Evolutionary conservation across 2,888 invertebrate species (phyloP), one percentile per base, ranked within the genome.

Genomic region (Dinocampus coccinellae): DNA sequence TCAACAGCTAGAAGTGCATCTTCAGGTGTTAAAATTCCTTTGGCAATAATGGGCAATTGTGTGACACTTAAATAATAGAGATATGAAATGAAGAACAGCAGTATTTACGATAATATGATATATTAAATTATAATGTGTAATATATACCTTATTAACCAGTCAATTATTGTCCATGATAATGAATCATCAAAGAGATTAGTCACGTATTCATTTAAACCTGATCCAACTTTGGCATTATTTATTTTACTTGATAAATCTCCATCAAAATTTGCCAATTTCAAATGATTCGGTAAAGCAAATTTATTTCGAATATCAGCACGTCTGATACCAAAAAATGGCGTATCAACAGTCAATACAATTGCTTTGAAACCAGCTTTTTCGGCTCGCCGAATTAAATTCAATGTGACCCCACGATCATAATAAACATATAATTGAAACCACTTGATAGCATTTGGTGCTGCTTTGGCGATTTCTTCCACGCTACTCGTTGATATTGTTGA

Each of bases 401-500:
- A 89, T 0, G 95, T 95, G 0, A 95, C 88, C 39, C 92, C 88
- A 76, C 93, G 91, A 85, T 97, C 93, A 74, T 90, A 93, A 86
- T 95, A 97, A 77, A 98, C 93, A 84, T 97, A 98, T 0, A 98
- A 90, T 87, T 98, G 97, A 85, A 97, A 96, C 96, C 97, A 97
- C 84, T 95, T 95, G 20, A 91, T 89, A 0, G 92, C 92, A 13
- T 91, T 86, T 0, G 96, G 95, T 0, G 95, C 93, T 0, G 92
- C 93, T 72, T 89, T 85, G 0, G 95, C 94, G 1, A 97, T 92
- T 85, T 97, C 96, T 88, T 97, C 97, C 65, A 98, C 91, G 52
- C 95, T 95, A 78, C 92, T 93, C 0, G 96, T 97, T 0, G 97
- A 90, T 73, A 97, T 91, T 0, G 97, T 97, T 78, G 97, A 97